phyloP scores from a whole-genome alignment of 64 coral and sea anemone species.

The Montipora efflorescens region DNA sequence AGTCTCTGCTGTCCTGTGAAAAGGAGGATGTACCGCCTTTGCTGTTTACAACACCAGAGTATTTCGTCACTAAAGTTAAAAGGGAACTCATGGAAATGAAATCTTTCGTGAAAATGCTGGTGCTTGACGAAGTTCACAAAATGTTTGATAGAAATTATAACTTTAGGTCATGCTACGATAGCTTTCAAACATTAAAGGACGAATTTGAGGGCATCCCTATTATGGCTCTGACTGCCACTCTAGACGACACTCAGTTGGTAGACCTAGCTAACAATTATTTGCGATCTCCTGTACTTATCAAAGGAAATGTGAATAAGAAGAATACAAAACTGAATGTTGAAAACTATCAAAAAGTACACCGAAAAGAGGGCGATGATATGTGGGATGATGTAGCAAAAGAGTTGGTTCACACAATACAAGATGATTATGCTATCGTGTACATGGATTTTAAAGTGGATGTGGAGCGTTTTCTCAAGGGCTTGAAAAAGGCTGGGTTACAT shows the following conservation, averaged over 20 bases:
- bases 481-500: too few relatives aligned
- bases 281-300: too few relatives aligned
- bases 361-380: too few relatives aligned
- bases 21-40: background rate
- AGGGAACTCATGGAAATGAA: background rate
- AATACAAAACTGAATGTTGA: too few relatives aligned
- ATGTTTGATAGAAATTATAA: conserved; percentile 51
- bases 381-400: too few relatives aligned
- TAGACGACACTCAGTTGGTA: background rate
- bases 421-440: too few relatives aligned
- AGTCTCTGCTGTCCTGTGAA: background rate
- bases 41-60: conserved; percentile 36
- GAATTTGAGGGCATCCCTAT: background rate
- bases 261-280: background rate
- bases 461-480: too few relatives aligned
- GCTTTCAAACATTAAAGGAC: background rate
- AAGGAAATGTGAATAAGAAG: too few relatives aligned
- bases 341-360: too few relatives aligned
- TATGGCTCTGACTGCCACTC: conserved; percentile 54
- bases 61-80: conserved; percentile 13
- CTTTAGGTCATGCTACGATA: conserved; percentile 31
- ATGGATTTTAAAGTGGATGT: too few relatives aligned
- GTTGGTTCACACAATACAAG: too few relatives aligned
- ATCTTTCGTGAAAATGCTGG: background rate
- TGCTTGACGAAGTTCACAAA: conserved; percentile 58